Conservation (phyloP, 1,140 invertebrate genomes). For the Ceratosolen solmsi region DNA sequence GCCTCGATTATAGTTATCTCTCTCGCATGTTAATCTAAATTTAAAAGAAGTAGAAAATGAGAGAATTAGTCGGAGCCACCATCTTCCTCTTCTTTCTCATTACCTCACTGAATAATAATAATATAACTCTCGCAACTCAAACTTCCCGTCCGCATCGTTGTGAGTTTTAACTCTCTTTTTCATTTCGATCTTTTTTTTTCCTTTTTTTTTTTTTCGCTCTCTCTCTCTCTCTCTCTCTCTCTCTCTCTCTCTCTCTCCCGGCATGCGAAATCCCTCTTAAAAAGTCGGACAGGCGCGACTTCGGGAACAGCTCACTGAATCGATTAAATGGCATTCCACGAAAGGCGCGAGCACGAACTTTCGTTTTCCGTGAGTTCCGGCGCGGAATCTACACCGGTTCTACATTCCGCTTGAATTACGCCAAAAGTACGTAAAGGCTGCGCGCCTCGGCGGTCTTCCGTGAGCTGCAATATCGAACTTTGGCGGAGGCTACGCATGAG, state of each 20-base stretch:
- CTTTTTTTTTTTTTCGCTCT: too few species aligned
- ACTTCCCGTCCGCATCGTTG: constrained; percentile 44
- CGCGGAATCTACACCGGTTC: constrained; percentile 46
- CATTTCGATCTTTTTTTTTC: too few species aligned
- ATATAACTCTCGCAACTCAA: constrained; percentile 58
- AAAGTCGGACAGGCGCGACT: constrained; percentile 49
- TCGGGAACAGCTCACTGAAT: constrained; percentile 59
- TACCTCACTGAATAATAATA: constrained; percentile 52
- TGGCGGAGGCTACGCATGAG: background rate
- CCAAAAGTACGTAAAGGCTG: constrained; percentile 45
- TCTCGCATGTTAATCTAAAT: constrained; percentile 38
- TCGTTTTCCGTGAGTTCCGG: constrained; percentile 55
- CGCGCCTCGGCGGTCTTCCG: background rate
- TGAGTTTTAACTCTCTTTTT: constrained; percentile 40
- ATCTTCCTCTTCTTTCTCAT: background rate
- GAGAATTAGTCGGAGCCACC: background rate
- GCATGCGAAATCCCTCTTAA: constrained; percentile 53
- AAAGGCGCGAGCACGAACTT: constrained; percentile 55
- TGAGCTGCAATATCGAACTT: constrained; percentile 25
- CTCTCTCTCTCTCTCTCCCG: too few species aligned
- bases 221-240: too few species aligned
- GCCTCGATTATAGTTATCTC: background rate
- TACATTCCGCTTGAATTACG: constrained; percentile 52
- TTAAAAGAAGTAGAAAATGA: constrained; percentile 58
- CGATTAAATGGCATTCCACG: constrained; percentile 68